These are phyloP conservation scores for Catocala fraxini DNA, from an alignment of 2,888 invertebrate genomes.

Conservation along the genomic window DNA sequence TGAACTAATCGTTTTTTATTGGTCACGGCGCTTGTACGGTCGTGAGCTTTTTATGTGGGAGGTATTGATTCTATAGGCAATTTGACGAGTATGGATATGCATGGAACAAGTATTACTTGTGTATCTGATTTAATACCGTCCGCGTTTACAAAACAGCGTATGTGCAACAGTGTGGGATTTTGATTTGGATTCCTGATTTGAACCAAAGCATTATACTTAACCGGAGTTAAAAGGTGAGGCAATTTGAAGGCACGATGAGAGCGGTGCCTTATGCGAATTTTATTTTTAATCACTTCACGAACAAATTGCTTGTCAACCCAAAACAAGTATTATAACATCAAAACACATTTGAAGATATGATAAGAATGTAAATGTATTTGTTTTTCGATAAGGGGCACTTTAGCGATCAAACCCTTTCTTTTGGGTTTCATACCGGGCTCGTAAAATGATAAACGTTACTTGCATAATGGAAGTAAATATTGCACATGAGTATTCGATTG, in stretches of 20 bases:
- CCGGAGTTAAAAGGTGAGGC: background rate
- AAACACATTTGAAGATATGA: conserved; percentile 38
- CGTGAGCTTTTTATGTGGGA: conserved; percentile 67
- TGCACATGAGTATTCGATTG: conserved; percentile 39
- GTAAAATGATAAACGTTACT: conserved; percentile 32
- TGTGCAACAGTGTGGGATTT: conserved; percentile 37
- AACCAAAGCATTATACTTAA: conserved; percentile 18
- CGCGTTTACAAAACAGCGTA: conserved; percentile 28
- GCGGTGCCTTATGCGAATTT: conserved; percentile 37
- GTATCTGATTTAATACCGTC: conserved; percentile 48
- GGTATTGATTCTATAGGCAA: conserved; percentile 58
- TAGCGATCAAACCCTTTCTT: conserved; percentile 41
- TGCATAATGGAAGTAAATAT: conserved; percentile 47
- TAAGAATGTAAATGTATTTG: conserved; percentile 33
- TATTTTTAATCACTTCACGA: conserved; percentile 28
- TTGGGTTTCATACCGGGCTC: conserved; percentile 35
- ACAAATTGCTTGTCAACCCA: conserved; percentile 45
- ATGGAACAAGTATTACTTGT: conserved; percentile 45
- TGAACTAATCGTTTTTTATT: conserved; percentile 76
- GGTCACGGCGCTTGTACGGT: conserved; percentile 61
- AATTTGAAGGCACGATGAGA: conserved; percentile 28
- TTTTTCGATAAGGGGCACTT: conserved; percentile 51
- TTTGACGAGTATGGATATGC: conserved; percentile 56
- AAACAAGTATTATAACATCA: conserved; percentile 35
- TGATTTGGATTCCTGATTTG: conserved; percentile 40